Evolutionary conservation across 2,797 vertebrate genomes (phyloP).

Genomic region (Triplophysa yarkandensis): DNA sequence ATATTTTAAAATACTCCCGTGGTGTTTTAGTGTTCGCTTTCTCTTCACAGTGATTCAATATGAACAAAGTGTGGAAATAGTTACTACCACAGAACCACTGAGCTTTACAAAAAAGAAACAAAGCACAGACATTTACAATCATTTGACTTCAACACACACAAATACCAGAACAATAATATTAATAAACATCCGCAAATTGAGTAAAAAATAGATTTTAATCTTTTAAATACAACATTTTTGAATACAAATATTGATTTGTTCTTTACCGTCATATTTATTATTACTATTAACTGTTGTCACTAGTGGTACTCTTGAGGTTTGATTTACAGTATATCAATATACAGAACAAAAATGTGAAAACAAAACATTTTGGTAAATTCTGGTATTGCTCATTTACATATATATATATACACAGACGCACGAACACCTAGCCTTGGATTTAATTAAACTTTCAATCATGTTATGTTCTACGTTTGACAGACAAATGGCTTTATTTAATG

Average conservation of each 20-base stretch:
- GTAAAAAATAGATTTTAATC: constrained; percentile 88
- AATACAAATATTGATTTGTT: constrained; percentile 85
- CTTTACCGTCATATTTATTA: constrained; percentile 77
- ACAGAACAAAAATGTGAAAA: constrained; percentile 77
- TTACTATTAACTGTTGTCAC: constrained; percentile 70
- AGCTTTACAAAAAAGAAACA: constrained; percentile 60
- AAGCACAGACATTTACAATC: constrained; percentile 75
- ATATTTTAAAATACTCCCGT: constrained; percentile 72
- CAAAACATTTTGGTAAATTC: constrained; percentile 80
- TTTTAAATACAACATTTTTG: constrained; percentile 82
- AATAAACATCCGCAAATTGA: constrained; percentile 82
- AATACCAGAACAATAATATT: constrained; percentile 73
- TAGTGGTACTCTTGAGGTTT: constrained; percentile 78
- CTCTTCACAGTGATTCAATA: constrained; percentile 81
- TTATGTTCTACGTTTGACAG: constrained; percentile 64
- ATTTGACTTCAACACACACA: constrained; percentile 70
- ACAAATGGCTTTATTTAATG: constrained; percentile 58
- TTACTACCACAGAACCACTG: constrained; percentile 72
- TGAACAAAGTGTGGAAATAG: constrained; percentile 74
- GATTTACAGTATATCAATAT: constrained; percentile 80
- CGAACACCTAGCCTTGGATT: constrained; percentile 75
- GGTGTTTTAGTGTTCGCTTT: constrained; percentile 71
- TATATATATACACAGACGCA: constrained; percentile 78
- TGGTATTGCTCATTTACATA: constrained; percentile 84
- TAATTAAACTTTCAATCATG: constrained; percentile 64